Base-by-base conservation (phyloP, 2,113 vertebrate species). In the Canis aureus region DNA sequence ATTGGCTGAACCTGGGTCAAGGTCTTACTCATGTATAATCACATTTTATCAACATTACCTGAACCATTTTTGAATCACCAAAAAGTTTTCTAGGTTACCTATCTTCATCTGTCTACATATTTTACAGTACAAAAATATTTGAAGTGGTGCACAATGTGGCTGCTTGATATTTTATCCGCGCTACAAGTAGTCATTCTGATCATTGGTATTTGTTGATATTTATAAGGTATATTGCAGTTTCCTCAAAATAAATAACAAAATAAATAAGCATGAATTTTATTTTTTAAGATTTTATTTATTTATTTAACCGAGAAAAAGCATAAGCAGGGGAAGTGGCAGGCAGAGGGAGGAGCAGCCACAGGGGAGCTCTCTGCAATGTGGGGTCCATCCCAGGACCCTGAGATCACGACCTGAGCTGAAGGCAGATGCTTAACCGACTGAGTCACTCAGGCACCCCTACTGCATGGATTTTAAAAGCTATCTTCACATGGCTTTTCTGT, bases 51-150 rank as follows among this genome's bases (percentile, higher is more conserved):
- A 81, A 59, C 11, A 81, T 66, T 17, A 55, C 4, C 82, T 76
- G 17, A 49, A n/a, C n/a, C 55, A 67, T 86, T 93, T 95, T 95
- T 80, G 49, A 89, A 49, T 79, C n/a, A 64, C n/a, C 35, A 80
- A 64, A 32, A 55, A 53, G 8, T 88, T 91, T 94, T 82, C 57
- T 8, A n/a, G 35, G 7, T 95, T 71, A 25, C 27, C 35, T 10
- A 67, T 86, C 32, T 80, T 57, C 11, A 13, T 38, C 59, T 74
- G 2, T 85, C 23, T 92, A 64, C 57, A 73, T 93, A 90, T 90
- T 66, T 92, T 95, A 15, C 80, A 38, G 38, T 59, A 85, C 8
- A 69, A 59, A 38, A 29, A 7, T 91, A 79, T 92, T 95, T 49
- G 7, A 80, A 62, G 11, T 76, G 8, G 6, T 19, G 17, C 11